Evolutionary conservation across 2,113 vertebrate genomes (phyloP).

Genomic region (Rhinichthys klamathensis): DNA sequence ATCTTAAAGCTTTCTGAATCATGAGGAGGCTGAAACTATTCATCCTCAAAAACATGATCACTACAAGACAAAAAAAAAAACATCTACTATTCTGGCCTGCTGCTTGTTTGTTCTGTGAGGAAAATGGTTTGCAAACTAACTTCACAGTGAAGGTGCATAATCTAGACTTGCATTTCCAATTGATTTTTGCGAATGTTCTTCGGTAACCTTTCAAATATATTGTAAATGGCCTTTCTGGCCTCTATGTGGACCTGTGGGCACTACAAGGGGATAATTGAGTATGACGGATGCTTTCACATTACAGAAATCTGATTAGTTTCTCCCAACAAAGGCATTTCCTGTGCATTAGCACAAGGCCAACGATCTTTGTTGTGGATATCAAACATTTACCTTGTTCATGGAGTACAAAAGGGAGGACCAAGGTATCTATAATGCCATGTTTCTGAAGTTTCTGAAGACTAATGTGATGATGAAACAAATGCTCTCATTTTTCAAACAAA

Average conservation of each 20-base stretch:
- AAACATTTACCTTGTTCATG: slow-evolving; percentile 36
- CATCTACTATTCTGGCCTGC: background rate
- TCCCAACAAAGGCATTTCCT: slow-evolving; percentile 60
- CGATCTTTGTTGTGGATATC: slow-evolving; percentile 35
- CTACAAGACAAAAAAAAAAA: background rate
- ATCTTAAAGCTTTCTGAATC: background rate
- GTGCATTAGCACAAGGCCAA: slow-evolving; percentile 56
- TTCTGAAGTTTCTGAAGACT: background rate
- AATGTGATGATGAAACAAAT: background rate
- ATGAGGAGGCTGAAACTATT: slow-evolving; percentile 2
- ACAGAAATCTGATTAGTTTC: slow-evolving; percentile 58
- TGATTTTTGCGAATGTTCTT: slow-evolving; percentile 3
- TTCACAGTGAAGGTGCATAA: background rate
- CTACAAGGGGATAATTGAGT: slow-evolving; percentile 36
- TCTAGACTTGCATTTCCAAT: slow-evolving; percentile 17
- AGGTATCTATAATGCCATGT: too few relatives aligned
- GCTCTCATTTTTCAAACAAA: background rate
- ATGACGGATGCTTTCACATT: slow-evolving; percentile 55
- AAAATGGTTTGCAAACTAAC: background rate
- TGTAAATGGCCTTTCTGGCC: slow-evolving; percentile 24
- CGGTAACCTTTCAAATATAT: background rate
- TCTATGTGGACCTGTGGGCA: slow-evolving; percentile 19
- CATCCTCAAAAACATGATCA: slow-evolving; percentile 1
- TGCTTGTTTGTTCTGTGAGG: slow-evolving; percentile 8
- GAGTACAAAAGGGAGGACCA: slow-evolving; percentile 10